phyloP scores from a whole-genome alignment of 2,797 vertebrate genomes.

The Ctenochaetus hawaiiensis region DNA sequence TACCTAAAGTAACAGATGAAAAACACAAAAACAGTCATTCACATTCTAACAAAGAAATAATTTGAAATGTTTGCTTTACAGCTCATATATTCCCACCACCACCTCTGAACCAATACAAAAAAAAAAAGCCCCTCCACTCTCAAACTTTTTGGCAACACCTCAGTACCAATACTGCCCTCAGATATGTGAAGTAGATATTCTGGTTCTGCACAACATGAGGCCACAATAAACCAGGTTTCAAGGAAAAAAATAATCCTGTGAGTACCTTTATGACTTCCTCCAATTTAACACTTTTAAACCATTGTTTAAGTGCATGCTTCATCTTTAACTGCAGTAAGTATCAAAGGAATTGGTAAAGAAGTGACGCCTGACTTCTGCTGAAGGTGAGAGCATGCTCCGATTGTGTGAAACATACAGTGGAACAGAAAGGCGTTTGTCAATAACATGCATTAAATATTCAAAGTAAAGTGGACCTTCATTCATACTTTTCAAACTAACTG shows the following conservation, averaged over 20 bases:
- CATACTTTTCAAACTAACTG: conserved; percentile 12
- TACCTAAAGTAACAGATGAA: conserved; percentile 29
- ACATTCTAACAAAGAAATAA: conserved; percentile 45
- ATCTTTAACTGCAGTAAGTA: conserved; percentile 21
- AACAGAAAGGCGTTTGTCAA: conserved; percentile 24
- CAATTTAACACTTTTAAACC: conserved; percentile 2
- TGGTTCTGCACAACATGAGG: conserved; percentile 24
- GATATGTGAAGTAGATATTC: conserved; percentile 30
- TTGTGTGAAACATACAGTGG: conserved; percentile 44
- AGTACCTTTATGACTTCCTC: neutral
- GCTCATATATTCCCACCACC: conserved; percentile 9
- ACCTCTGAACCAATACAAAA: neutral
- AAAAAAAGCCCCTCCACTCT: conserved; percentile 1
- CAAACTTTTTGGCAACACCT: conserved; percentile 62
- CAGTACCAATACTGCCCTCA: conserved; percentile 19
- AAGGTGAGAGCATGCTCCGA: conserved; percentile 56
- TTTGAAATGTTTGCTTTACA: conserved; percentile 3
- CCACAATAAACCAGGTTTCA: conserved; percentile 17
- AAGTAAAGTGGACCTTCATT: conserved; percentile 21
- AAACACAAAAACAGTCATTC: conserved; percentile 14
- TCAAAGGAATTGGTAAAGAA: conserved; percentile 29
- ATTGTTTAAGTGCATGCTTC: conserved; percentile 28
- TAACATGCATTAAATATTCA: conserved; percentile 35
- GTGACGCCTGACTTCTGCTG: conserved; percentile 17
- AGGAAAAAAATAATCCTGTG: conserved; percentile 1